phyloP scores from a whole-genome alignment of 2,113 vertebrate species.

The Cricetomys ansorgei region DNA sequence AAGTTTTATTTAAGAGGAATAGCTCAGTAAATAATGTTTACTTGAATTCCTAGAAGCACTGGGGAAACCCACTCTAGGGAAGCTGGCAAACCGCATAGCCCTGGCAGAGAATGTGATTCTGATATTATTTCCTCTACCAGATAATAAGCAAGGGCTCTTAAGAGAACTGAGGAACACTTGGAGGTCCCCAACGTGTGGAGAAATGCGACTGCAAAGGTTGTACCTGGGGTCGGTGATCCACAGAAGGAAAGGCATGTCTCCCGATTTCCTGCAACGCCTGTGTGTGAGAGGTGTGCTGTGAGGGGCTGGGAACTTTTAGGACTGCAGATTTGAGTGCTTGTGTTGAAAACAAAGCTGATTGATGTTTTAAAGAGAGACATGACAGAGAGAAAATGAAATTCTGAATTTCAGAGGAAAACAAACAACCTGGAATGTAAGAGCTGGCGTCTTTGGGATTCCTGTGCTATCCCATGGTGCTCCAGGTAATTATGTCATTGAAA shows the following conservation, averaged over 20 bases:
- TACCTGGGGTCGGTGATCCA: background rate
- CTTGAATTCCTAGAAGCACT: background rate
- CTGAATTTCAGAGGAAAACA: conserved; percentile 3
- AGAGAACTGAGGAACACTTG: background rate
- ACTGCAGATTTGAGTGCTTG: background rate
- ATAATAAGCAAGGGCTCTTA: background rate
- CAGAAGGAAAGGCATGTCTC: background rate
- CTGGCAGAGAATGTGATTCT: background rate
- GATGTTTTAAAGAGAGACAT: conserved; percentile 13
- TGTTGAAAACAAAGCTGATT: background rate
- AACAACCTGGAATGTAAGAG: background rate
- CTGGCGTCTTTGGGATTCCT: background rate
- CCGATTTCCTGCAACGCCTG: fast-evolving
- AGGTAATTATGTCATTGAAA: background rate
- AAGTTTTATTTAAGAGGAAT: background rate
- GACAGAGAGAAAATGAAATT: conserved; percentile 9
- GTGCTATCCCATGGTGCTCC: background rate
- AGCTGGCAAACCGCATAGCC: background rate
- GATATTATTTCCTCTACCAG: background rate
- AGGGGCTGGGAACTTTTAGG: background rate
- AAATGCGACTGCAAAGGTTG: background rate
- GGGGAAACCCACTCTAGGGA: background rate
- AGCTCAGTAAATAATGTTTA: background rate
- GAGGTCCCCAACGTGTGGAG: background rate
- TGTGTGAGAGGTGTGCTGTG: background rate